A percentile compares a stretch with the other conserved stretches of the same genome.
These are phyloP conservation scores for Apamea crenata DNA, from an alignment of 2,888 invertebrate species.

Conservation along the genomic window DNA sequence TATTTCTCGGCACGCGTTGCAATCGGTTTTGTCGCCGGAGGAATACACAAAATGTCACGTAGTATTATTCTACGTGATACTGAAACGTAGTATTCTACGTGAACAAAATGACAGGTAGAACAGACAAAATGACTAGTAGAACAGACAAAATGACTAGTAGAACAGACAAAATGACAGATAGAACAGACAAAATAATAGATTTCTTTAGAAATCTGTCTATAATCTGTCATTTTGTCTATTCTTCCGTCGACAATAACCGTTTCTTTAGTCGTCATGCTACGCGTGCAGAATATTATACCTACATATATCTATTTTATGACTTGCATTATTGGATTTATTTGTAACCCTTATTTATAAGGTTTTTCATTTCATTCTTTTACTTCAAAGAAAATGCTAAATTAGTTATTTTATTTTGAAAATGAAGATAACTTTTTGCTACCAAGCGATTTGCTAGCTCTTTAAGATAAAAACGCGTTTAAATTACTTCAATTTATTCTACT, in stretches of 20 bases:
- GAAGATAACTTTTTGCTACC: constrained; percentile 21
- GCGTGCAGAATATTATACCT: neutral
- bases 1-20: neutral
- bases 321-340: constrained; percentile 10
- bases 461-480: constrained; percentile 51
- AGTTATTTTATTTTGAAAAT: constrained; percentile 33
- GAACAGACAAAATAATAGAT: neutral
- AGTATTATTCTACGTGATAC: no score
- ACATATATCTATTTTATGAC: neutral
- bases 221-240: neutral
- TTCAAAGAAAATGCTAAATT: constrained; percentile 30
- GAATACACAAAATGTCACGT: neutral
- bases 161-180: neutral
- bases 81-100: no score
- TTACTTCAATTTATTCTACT: constrained; percentile 48
- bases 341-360: neutral
- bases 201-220: neutral
- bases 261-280: neutral
- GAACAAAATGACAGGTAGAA: no score
- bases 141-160: no score
- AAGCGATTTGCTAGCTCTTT: constrained; percentile 39
- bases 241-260: neutral
- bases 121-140: no score
- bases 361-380: constrained; percentile 16
- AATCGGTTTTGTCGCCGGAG: no score